These are phyloP conservation scores for Drosophila takahashii DNA, from an alignment of 1,140 invertebrate species.

Conservation along the genomic window DNA sequence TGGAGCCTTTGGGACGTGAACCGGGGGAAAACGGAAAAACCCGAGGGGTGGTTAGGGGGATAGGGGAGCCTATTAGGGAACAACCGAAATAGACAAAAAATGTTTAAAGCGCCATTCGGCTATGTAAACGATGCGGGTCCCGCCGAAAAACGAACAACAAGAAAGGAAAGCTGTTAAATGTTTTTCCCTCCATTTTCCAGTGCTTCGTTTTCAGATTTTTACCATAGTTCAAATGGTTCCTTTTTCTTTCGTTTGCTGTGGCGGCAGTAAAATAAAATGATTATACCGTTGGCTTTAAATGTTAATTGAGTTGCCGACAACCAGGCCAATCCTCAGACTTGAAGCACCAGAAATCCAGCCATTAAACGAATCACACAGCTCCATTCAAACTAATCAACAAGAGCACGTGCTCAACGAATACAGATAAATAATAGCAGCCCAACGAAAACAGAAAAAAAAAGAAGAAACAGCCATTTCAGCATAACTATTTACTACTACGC, in stretches of 20 bases:
- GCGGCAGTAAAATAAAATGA: slow-evolving; percentile 35
- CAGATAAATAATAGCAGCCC: slow-evolving; percentile 26
- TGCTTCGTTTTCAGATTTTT: slow-evolving; percentile 35
- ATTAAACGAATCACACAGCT: background rate
- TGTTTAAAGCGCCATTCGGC: slow-evolving; percentile 68
- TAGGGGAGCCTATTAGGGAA: background rate
- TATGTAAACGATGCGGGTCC: slow-evolving; percentile 56
- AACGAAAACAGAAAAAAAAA: slow-evolving; percentile 32
- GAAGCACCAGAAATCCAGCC: background rate
- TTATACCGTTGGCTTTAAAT: slow-evolving; percentile 38
- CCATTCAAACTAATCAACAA: slow-evolving; percentile 19
- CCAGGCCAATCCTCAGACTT: background rate
- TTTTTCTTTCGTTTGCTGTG: background rate
- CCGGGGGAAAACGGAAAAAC: background rate
- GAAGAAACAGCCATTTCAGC: slow-evolving; percentile 11
- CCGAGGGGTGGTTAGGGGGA: background rate
- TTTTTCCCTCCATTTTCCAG: slow-evolving; percentile 39
- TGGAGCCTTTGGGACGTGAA: slow-evolving; percentile 43
- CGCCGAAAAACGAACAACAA: slow-evolving; percentile 44
- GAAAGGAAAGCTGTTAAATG: slow-evolving; percentile 72
- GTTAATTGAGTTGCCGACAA: slow-evolving; percentile 34
- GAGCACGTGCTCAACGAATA: slow-evolving; percentile 58
- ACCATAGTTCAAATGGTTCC: slow-evolving; percentile 22
- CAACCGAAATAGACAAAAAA: slow-evolving; percentile 45
- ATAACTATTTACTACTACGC: slow-evolving; percentile 71